Conservation (phyloP, 2,888 invertebrate genomes). For the Deroplatys truncata region DNA sequence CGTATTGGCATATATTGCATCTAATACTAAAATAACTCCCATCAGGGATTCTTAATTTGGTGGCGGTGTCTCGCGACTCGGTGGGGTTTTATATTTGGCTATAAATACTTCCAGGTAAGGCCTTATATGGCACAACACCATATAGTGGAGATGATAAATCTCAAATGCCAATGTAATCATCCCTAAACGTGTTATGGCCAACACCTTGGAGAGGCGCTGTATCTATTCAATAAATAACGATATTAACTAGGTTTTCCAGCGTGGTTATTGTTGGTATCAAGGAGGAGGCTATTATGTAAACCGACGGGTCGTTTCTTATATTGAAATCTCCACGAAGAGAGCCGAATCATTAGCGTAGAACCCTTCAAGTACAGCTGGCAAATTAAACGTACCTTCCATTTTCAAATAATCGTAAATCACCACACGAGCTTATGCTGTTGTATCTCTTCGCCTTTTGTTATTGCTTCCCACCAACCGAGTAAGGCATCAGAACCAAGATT, state of each 20-base stretch:
- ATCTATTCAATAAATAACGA: background rate
- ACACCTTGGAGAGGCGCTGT: background rate
- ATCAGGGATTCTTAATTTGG: background rate
- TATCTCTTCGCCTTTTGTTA: background rate
- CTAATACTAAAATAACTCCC: background rate
- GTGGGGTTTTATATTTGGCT: background rate
- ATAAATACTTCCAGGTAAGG: background rate
- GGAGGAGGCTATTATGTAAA: background rate
- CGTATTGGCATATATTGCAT: too few relatives aligned
- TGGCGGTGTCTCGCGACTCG: background rate
- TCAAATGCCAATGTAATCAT: background rate
- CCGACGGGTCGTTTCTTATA: background rate
- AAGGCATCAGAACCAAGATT: background rate
- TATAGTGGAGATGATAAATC: background rate
- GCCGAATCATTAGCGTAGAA: background rate
- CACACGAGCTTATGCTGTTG: background rate
- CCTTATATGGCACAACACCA: background rate
- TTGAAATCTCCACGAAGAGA: background rate
- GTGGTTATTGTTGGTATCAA: background rate
- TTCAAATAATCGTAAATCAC: background rate
- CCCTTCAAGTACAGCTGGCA: background rate
- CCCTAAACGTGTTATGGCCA: background rate
- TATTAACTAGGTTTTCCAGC: background rate
- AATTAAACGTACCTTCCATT: background rate
- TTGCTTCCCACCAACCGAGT: background rate